phyloP scores from a whole-genome alignment of 2,797 vertebrate species.

The Xenops minutus region DNA sequence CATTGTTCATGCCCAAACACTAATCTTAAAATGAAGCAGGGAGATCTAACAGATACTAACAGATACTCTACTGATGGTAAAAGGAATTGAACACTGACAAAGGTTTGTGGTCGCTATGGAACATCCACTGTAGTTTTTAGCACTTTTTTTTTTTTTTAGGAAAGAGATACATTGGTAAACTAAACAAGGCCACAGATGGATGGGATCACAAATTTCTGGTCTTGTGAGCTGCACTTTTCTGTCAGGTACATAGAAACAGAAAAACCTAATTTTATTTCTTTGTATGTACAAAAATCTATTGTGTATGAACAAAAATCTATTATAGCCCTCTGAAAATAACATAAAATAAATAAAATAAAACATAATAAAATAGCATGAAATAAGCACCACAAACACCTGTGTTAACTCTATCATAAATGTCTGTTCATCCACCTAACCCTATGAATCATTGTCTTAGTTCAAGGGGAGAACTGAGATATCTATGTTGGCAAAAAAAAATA shows the following conservation, averaged over 20 bases:
- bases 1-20: neutral
- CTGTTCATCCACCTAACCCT: neutral
- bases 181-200: neutral
- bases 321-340: neutral
- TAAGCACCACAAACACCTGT: neutral
- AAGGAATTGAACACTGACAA: neutral
- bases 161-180: neutral
- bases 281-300: neutral
- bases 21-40: neutral
- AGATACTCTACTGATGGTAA: neutral
- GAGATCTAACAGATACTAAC: neutral
- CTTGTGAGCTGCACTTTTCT: neutral
- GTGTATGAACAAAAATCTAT: neutral
- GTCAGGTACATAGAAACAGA: neutral
- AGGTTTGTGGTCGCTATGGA: neutral
- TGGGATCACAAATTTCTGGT: neutral
- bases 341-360: too few relatives aligned
- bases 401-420: neutral
- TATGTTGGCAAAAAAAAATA: too few relatives aligned
- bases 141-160: neutral
- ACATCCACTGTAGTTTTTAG: neutral
- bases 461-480: too few relatives aligned
- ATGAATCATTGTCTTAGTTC: too few relatives aligned
- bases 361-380: neutral
- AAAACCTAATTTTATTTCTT: neutral